Conservation (phyloP, 2,113 vertebrate species). For the Baryphthengus martii region DNA sequence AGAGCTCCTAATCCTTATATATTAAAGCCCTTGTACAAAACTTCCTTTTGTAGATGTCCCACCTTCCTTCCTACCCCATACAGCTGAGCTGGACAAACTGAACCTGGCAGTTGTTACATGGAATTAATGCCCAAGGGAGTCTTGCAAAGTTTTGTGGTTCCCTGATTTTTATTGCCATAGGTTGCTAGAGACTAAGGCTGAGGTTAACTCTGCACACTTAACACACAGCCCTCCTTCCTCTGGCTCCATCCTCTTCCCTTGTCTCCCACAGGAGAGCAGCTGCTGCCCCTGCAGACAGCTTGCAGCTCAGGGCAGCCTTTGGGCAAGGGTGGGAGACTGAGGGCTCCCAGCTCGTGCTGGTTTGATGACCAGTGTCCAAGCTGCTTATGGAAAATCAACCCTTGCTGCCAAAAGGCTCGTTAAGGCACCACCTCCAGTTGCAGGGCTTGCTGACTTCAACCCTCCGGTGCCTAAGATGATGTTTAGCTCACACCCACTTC, state of each 20-base stretch:
- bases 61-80: not conserved
- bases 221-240: not conserved
- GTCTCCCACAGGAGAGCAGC: not conserved
- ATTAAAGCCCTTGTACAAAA: not conserved
- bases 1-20: not conserved
- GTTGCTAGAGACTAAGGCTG: not conserved
- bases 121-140: not conserved
- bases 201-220: not conserved
- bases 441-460: not conserved
- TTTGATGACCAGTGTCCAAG: not conserved
- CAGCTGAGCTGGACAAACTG: not conserved
- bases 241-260: not conserved
- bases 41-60: not conserved
- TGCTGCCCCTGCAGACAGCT: not conserved
- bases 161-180: not conserved
- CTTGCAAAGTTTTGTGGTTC: not conserved
- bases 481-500: not conserved
- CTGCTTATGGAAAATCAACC: not conserved
- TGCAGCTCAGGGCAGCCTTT: not conserved
- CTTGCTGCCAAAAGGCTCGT: not conserved
- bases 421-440: no score
- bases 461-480: accelerated
- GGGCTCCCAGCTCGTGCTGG: accelerated
- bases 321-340: not conserved
- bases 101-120: not conserved